A percentile compares a stretch with the other conserved stretches of the same genome.
These are phyloP conservation scores for Anoncus sp. DNA, from an alignment of 2,888 invertebrate species.

Conservation along the genomic window DNA sequence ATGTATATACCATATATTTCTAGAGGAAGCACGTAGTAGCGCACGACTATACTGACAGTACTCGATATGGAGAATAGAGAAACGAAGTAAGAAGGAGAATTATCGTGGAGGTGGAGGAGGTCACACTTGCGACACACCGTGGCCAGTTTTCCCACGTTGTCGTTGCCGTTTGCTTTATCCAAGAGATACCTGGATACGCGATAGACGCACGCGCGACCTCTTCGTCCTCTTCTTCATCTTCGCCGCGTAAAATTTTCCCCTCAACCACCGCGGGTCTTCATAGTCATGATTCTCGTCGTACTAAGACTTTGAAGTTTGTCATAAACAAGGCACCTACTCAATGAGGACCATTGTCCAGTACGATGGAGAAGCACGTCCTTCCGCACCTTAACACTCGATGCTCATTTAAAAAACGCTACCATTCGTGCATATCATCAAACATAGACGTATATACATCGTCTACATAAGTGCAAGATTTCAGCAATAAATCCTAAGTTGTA, in stretches of 20 bases:
- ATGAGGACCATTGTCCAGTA: constrained; percentile 74
- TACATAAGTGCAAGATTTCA: constrained; percentile 23
- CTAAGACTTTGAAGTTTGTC: constrained; percentile 25
- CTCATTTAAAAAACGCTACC: constrained; percentile 16
- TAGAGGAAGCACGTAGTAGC: constrained; percentile 34
- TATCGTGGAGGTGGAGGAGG: constrained; percentile 58
- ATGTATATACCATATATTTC: constrained; percentile 14
- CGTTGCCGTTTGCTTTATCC: constrained; percentile 53
- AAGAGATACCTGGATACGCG: background rate
- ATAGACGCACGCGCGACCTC: constrained; percentile 32
- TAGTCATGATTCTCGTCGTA: background rate
- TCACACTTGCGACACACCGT: constrained; percentile 64
- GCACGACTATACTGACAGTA: constrained; percentile 15
- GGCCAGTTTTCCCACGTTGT: constrained; percentile 69
- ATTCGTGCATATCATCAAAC: constrained; percentile 20
- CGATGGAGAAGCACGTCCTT: constrained; percentile 52
- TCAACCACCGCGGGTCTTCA: background rate
- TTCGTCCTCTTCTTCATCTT: constrained; percentile 45
- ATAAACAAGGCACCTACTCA: constrained; percentile 59
- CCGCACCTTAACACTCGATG: background rate
- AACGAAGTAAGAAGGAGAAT: constrained; percentile 35
- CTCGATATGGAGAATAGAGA: constrained; percentile 31
- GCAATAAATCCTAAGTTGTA: constrained; percentile 13
- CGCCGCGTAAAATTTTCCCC: constrained; percentile 3
- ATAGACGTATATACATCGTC: background rate